Conservation (phyloP, 2,888 invertebrate species). For the Agrotis exclamationis region DNA sequence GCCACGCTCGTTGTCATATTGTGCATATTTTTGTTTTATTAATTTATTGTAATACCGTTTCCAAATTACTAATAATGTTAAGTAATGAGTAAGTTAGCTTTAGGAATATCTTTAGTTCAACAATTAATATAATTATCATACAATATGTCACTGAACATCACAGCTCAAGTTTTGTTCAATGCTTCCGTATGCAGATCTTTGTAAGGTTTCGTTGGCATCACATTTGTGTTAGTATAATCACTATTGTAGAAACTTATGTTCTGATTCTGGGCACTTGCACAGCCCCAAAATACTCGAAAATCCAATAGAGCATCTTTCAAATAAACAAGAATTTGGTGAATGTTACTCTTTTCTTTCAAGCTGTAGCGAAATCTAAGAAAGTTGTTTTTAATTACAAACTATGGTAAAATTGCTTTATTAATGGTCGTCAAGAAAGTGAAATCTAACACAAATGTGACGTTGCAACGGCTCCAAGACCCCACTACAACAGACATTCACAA, state of each 20-base stretch:
- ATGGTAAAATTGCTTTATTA: slow-evolving; percentile 23
- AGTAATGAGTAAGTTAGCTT: slow-evolving; percentile 89
- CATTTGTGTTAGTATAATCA: slow-evolving; percentile 38
- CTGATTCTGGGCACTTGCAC: background rate
- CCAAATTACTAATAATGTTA: slow-evolving; percentile 86
- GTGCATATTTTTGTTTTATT: slow-evolving; percentile 86
- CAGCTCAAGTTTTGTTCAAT: slow-evolving; percentile 76
- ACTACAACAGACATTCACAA: slow-evolving; percentile 59
- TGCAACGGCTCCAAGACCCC: slow-evolving; percentile 9
- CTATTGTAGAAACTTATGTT: background rate
- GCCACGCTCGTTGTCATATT: slow-evolving; percentile 73
- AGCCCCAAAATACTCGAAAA: background rate
- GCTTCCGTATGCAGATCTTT: slow-evolving; percentile 41
- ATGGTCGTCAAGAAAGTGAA: slow-evolving; percentile 45
- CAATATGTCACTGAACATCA: slow-evolving; percentile 79
- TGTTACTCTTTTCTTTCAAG: background rate
- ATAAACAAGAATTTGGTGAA: no score
- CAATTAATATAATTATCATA: slow-evolving; percentile 83
- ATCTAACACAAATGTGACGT: slow-evolving; percentile 24
- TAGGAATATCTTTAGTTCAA: slow-evolving; percentile 82
- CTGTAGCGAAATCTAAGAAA: background rate
- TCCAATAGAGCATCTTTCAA: background rate
- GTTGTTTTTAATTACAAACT: slow-evolving; percentile 6
- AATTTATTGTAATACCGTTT: slow-evolving; percentile 83
- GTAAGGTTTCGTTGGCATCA: slow-evolving; percentile 19